A percentile compares a stretch with the other conserved stretches of the same genome.
phyloP scores from a whole-genome alignment of 1,140 invertebrate species.

The Alviniconcha marisindica region DNA sequence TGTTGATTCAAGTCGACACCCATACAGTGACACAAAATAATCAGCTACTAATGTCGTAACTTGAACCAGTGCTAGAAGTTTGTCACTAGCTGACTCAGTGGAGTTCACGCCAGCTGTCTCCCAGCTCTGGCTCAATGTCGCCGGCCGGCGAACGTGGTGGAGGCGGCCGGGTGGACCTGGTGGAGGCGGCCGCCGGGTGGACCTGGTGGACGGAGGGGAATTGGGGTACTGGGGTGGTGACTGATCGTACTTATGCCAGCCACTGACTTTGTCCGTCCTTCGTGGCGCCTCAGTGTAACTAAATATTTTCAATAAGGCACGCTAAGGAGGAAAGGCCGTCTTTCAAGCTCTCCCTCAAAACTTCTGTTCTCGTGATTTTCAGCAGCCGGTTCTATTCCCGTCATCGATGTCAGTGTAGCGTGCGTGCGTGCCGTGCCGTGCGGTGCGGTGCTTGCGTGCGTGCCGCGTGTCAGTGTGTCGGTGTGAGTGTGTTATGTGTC shows the following conservation, averaged over 20 bases:
- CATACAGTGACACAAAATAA: background rate
- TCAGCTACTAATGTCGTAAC: background rate
- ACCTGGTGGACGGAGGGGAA: background rate
- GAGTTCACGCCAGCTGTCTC: background rate
- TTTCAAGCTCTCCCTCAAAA: no score
- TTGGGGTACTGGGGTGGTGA: background rate
- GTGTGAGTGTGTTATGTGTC: no score
- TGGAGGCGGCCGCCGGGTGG: no score
- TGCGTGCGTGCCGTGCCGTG: background rate
- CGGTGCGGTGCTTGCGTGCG: background rate
- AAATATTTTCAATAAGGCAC: no score
- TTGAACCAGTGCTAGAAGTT: background rate
- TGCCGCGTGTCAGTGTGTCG: slow-evolving; percentile 1
- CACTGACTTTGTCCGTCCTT: background rate
- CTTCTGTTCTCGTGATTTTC: no score
- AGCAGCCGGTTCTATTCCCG: no score
- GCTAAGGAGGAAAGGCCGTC: no score
- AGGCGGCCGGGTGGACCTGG: background rate
- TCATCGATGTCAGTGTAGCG: no score
- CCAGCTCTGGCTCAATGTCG: background rate
- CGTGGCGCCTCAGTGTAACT: background rate
- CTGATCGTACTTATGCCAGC: background rate
- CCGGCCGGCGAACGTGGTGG: background rate
- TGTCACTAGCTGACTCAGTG: background rate
- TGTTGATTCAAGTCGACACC: no score